Percentiles rank a stretch among this genome's conserved stretches.
These are phyloP conservation scores for Dendrocincla tyrannina DNA, from an alignment of 2,797 vertebrate genomes.

Conservation along the genomic window DNA sequence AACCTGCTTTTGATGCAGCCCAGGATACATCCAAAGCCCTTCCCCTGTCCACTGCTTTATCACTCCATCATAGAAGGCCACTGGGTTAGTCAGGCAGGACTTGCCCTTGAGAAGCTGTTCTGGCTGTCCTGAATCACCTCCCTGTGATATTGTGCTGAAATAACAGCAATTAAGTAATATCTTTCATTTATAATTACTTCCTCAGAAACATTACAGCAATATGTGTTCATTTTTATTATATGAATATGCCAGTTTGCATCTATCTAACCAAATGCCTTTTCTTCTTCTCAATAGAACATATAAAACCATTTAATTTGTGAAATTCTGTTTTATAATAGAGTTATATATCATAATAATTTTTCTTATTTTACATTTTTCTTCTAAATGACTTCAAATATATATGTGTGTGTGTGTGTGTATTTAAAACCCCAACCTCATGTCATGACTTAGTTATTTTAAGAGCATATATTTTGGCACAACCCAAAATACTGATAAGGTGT, in stretches of 20 bases:
- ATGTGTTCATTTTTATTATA: not conserved
- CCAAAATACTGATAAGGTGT: not conserved
- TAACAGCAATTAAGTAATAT: not conserved
- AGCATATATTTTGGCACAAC: not conserved
- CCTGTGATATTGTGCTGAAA: not conserved
- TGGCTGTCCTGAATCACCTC: not conserved
- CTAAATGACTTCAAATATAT: not conserved
- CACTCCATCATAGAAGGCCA: not conserved
- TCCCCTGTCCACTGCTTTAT: not conserved
- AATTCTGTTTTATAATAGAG: not conserved
- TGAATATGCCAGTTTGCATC: accelerated
- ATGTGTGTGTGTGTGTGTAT: no score
- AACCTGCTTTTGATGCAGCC: not conserved
- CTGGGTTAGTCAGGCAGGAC: not conserved
- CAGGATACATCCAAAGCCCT: not conserved
- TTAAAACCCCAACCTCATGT: not conserved
- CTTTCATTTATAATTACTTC: not conserved
- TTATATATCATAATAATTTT: not conserved
- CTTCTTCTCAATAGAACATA: not conserved
- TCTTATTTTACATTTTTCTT: not conserved
- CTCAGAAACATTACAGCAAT: not conserved
- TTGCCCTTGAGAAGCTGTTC: not conserved
- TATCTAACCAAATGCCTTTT: not conserved
- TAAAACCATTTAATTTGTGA: not conserved
- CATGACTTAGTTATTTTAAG: not conserved